Percentiles rank a stretch among this genome's conserved stretches.
phyloP scores from a whole-genome alignment of 1,140 invertebrate genomes.

The Streblospio benedicti region DNA sequence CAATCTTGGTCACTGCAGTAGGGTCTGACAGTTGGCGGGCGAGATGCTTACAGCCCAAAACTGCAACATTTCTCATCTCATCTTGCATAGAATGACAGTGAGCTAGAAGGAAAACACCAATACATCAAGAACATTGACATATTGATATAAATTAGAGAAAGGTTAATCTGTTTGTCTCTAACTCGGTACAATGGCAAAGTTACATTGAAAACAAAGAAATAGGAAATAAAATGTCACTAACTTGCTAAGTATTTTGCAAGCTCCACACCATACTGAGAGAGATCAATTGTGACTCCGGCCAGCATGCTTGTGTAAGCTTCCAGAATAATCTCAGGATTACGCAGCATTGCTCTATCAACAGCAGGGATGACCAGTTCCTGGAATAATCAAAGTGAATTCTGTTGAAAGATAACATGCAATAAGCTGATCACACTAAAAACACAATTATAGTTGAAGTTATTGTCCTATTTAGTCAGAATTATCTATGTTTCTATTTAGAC shows the following conservation, averaged over 20 bases:
- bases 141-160: not conserved
- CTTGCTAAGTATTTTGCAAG: slow-evolving; percentile 72
- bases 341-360: slow-evolving; percentile 81
- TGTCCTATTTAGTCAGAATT: too few relatives aligned
- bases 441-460: too few relatives aligned
- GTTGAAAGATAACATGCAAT: too few relatives aligned
- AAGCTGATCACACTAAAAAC: too few relatives aligned
- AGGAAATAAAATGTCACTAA: slow-evolving; percentile 41
- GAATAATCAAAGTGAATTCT: too few relatives aligned
- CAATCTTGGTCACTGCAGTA: slow-evolving; percentile 58
- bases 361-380: slow-evolving; percentile 67
- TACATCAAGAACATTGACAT: not conserved
- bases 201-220: slow-evolving; percentile 15
- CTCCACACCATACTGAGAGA: slow-evolving; percentile 69
- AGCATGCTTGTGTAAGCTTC: slow-evolving; percentile 57
- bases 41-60: slow-evolving; percentile 59
- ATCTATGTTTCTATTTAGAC: too few relatives aligned
- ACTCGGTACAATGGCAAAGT: not conserved
- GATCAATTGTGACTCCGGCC: slow-evolving; percentile 61
- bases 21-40: slow-evolving; percentile 64
- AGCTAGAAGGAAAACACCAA: slow-evolving; percentile 26
- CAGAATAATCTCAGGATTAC: slow-evolving; percentile 85
- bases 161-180: not conserved
- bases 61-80: slow-evolving; percentile 61
- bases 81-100: slow-evolving; percentile 64